A percentile compares a stretch with the other conserved stretches of the same genome.
Conservation (phyloP, 2,797 vertebrate genomes). For the Myripristis murdjan region DNA sequence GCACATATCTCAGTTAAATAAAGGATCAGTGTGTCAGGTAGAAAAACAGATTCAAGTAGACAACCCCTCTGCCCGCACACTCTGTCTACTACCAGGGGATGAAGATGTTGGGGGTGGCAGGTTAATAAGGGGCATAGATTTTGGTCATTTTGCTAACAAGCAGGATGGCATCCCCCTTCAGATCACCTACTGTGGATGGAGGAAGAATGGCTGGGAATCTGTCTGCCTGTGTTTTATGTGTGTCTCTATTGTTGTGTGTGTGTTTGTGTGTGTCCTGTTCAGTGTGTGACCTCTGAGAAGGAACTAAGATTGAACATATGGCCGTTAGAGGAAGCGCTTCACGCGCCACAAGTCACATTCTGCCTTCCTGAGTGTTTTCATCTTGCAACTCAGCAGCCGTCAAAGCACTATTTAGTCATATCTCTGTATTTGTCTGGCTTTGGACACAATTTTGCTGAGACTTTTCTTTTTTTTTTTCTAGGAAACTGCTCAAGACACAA, state of each 20-base stretch:
- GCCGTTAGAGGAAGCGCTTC: not conserved
- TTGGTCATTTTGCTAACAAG: no score
- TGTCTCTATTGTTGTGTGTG: not conserved
- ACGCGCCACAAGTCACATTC: slow-evolving; percentile 14
- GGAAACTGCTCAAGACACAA: not conserved
- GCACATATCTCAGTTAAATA: no score
- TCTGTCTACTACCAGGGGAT: no score
- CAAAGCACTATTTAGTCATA: slow-evolving; percentile 1
- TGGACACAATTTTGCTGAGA: not conserved
- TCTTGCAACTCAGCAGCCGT: slow-evolving; percentile 40
- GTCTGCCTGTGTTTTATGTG: not conserved
- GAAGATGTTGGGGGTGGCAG: no score
- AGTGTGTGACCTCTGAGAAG: not conserved
- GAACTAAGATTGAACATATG: slow-evolving; percentile 26
- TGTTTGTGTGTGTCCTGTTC: not conserved
- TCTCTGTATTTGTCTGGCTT: not conserved
- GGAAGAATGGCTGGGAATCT: no score
- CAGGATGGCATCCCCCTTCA: no score
- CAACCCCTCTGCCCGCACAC: no score
- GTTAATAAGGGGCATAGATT: no score
- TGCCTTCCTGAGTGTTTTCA: slow-evolving; percentile 14
- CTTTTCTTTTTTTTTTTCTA: not conserved
- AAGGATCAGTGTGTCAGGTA: no score
- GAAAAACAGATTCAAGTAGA: no score
- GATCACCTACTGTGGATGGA: no score